These are phyloP conservation scores for Diceros bicornis DNA, from an alignment of 2,797 vertebrate genomes.

Conservation along the genomic window DNA sequence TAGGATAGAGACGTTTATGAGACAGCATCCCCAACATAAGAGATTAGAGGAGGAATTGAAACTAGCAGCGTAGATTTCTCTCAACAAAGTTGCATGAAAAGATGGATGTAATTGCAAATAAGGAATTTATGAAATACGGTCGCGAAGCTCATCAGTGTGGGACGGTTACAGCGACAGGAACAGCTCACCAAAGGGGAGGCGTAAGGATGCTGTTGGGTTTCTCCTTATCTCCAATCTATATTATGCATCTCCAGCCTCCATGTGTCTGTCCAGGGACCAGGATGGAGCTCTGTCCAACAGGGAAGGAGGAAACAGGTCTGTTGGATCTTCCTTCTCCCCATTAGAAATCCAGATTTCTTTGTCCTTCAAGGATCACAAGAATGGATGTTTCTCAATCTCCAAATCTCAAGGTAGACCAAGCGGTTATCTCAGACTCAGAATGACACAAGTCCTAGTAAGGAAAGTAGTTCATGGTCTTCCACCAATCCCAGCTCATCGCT, in stretches of 20 bases:
- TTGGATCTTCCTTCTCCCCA: fast-evolving
- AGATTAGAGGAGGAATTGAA: background rate
- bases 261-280: fast-evolving
- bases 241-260: fast-evolving
- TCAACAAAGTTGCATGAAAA: background rate
- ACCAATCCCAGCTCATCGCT: background rate
- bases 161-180: fast-evolving
- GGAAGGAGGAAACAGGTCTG: fast-evolving
- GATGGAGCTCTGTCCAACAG: fast-evolving
- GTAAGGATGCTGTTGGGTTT: fast-evolving
- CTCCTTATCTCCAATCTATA: fast-evolving
- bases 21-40: background rate
- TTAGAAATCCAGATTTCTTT: fast-evolving
- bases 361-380: fast-evolving
- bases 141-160: fast-evolving
- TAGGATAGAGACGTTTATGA: fast-evolving
- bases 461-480: fast-evolving
- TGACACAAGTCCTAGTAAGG: fast-evolving
- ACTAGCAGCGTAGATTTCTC: background rate
- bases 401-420: fast-evolving
- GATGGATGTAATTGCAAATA: constrained; percentile 67
- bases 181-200: fast-evolving
- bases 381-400: fast-evolving
- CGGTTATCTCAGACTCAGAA: background rate
- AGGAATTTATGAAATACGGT: constrained; percentile 4